Base-by-base conservation (phyloP, 2,113 vertebrate genomes). In the Salvelinus sp. region DNA sequence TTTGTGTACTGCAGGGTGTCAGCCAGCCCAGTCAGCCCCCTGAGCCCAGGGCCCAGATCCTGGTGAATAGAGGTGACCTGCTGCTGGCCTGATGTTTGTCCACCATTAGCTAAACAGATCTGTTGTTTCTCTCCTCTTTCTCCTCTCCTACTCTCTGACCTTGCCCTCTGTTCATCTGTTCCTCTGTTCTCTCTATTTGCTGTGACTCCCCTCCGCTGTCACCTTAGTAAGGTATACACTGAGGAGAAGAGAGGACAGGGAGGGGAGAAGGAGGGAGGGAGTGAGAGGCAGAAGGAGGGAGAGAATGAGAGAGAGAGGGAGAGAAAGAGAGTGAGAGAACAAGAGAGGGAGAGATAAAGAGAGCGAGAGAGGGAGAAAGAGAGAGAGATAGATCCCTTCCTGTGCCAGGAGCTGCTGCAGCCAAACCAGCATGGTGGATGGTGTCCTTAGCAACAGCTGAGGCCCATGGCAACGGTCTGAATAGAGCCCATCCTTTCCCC, bases 391-490 rank as follows among this genome's bases (percentile, higher is more conserved):
- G 9, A 44, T 44, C 38, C 9, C 2, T 44, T 9, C 9, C 9
- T 44, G 38, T 44, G 38, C 38, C 9, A 44, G 38, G 38, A 23
- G 33, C 20, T 44, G 23, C 69, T 27, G 44, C 23, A 38, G 57
- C 72, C 64, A n/a, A 79, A 82, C 74, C 73, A 77, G 38, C 38
- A 44, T 48, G 67, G 68, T 79, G 73, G 81, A 83, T 76, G 77
- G 79, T 83, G 76, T 83, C 80, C 80, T 28, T 84, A 79, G 78
- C 88, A 91, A 90, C 84, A 89, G 83, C 83, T 85, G 80, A 81
- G 80, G 73, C 79, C 86, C 81, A 78, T 88, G 70, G 82, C 80
- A 88, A 83, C 77, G 70, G 72, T 54, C 70, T 80, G 77, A 88
- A 88, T 85, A 70, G 80, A 80, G 71, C 73, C 38, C 64, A 25